These are phyloP conservation scores for Hexactinellida sp. DNA, from an alignment of 37 sponge, comb jelly and placozoan genomes.

Conservation along the genomic window DNA sequence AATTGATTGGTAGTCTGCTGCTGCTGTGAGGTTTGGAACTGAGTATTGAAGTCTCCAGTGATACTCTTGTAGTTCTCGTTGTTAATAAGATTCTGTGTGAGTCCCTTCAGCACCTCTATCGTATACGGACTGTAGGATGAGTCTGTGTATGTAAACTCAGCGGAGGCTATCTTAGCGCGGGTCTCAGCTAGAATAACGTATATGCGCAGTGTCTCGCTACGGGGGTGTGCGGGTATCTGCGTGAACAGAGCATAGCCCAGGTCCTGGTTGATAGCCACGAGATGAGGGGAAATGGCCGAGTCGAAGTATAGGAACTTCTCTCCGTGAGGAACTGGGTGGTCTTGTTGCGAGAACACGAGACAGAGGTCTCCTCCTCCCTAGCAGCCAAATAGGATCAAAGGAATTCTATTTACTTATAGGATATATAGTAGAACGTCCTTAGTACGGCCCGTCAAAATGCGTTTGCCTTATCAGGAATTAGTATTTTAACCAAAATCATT, in stretches of 20 bases:
- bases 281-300: background rate
- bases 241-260: conserved; percentile 6
- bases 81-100: background rate
- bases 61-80: conserved; percentile 11
- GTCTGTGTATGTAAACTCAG: background rate
- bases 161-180: background rate
- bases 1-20: background rate
- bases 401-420: too few relatives aligned
- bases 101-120: background rate
- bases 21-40: background rate
- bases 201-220: background rate
- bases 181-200: background rate
- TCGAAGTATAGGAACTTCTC: conserved; percentile 1
- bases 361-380: conserved; percentile 7
- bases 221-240: background rate
- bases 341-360: background rate
- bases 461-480: too few relatives aligned
- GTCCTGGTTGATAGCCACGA: background rate
- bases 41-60: background rate
- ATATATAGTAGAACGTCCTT: too few relatives aligned
- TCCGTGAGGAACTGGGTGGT: background rate
- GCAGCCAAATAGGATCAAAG: background rate
- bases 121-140: background rate
- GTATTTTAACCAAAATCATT: too few relatives aligned
- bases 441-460: too few relatives aligned